Conservation (phyloP, 2,888 invertebrate species). For the Eupithecia abbreviata region DNA sequence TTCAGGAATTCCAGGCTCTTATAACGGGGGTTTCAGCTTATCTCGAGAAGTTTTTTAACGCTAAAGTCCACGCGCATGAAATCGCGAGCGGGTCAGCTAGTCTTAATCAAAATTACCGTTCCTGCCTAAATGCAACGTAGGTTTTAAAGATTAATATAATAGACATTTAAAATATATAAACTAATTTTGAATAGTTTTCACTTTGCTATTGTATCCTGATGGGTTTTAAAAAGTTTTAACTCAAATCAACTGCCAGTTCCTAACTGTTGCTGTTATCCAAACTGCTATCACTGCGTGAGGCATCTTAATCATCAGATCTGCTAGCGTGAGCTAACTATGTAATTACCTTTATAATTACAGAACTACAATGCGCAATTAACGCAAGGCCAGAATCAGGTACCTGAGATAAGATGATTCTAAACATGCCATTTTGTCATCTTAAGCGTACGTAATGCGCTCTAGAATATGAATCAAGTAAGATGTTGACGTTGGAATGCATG, state of each 20-base stretch:
- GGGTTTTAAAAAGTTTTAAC: not conserved
- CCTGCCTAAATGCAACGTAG: no score
- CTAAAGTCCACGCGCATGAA: no score
- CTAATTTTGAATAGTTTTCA: not conserved
- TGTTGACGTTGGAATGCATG: constrained; percentile 22
- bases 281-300: not conserved
- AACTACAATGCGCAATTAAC: constrained; percentile 17
- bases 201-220: not conserved
- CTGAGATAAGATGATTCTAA: constrained; percentile 11
- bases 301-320: not conserved
- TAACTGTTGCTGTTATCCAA: not conserved
- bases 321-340: constrained; percentile 3
- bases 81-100: no score
- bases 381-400: constrained; percentile 3
- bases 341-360: not conserved
- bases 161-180: not conserved
- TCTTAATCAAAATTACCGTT: no score
- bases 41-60: no score
- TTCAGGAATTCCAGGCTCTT: no score
- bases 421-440: constrained; percentile 17
- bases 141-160: no score
- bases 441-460: constrained; percentile 17
- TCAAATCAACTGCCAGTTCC: not conserved
- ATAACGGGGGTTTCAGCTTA: no score
- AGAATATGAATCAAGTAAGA: constrained; percentile 14